These are phyloP conservation scores for Pelobates cultripes DNA, from an alignment of 2,797 vertebrate species.

Conservation along the genomic window DNA sequence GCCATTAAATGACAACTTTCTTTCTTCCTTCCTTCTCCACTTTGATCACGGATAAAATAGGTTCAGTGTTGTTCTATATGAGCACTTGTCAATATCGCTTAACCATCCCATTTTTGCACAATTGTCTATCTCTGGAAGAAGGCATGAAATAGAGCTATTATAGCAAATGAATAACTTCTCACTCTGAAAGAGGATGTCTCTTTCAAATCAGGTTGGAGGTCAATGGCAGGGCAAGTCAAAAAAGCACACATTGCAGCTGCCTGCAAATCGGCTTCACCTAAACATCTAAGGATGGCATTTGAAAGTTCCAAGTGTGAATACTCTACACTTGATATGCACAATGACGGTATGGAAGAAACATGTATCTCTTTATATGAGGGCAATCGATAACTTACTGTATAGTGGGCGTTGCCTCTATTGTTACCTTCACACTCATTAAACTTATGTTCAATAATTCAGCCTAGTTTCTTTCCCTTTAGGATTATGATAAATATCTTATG, in stretches of 20 bases:
- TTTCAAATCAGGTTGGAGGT: constrained; percentile 71
- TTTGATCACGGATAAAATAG: constrained; percentile 47
- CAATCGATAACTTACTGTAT: background rate
- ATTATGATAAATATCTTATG: background rate
- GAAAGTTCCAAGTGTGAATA: too few relatives aligned
- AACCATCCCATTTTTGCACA: constrained; percentile 61
- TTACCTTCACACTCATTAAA: background rate
- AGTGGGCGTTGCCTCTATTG: background rate
- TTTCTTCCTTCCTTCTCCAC: constrained; percentile 34
- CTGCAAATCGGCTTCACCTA: constrained; percentile 64
- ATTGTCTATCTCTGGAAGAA: constrained; percentile 64
- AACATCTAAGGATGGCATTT: constrained; percentile 19
- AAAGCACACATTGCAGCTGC: constrained; percentile 66
- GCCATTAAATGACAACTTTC: constrained; percentile 56
- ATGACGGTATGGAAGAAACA: background rate
- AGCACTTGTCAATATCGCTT: constrained; percentile 52
- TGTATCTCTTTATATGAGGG: background rate
- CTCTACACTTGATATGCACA: too few relatives aligned
- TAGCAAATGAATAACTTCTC: constrained; percentile 68
- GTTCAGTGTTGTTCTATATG: constrained; percentile 50
- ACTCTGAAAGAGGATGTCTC: constrained; percentile 65
- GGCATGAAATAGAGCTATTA: constrained; percentile 64
- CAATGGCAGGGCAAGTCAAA: constrained; percentile 64
- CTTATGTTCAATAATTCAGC: background rate
- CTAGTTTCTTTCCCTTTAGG: background rate